Percentiles rank a stretch among this genome's conserved stretches.
phyloP scores from a whole-genome alignment of 2,888 invertebrate species.

The Cephus pulcher region DNA sequence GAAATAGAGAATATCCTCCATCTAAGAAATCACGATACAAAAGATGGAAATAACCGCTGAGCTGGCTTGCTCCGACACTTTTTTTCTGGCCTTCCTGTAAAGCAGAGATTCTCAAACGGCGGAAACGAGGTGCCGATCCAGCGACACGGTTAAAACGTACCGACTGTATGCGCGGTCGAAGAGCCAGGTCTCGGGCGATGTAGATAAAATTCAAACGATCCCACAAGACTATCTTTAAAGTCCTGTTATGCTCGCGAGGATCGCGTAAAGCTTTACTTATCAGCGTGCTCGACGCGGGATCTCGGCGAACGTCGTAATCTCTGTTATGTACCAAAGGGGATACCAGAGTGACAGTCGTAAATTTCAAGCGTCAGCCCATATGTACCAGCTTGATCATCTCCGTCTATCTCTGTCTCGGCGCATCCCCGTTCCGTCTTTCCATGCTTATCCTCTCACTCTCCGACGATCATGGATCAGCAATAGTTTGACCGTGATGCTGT shows the following conservation, averaged over 20 bases:
- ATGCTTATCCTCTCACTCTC: not conserved
- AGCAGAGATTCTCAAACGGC: slow-evolving; percentile 1
- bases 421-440: not conserved
- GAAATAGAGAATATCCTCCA: not conserved
- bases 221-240: not conserved
- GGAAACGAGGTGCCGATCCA: not conserved
- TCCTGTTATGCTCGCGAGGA: not conserved
- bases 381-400: not conserved
- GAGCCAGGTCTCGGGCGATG: not conserved
- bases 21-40: not conserved
- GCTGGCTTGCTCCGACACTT: not conserved
- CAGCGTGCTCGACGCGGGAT: not conserved
- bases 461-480: not conserved
- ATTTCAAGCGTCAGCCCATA: not conserved
- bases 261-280: not conserved
- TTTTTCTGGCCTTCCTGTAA: slow-evolving; percentile 6
- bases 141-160: not conserved
- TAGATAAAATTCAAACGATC: not conserved
- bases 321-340: not conserved
- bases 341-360: not conserved
- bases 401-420: not conserved
- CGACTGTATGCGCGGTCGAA: not conserved
- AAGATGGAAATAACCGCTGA: slow-evolving; percentile 5
- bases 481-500: not conserved
- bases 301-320: not conserved